Percentiles rank a stretch among this genome's conserved stretches.
These are phyloP conservation scores for Archaeoteleia sp. DNA, from an alignment of 2,888 invertebrate genomes.

Conservation along the genomic window DNA sequence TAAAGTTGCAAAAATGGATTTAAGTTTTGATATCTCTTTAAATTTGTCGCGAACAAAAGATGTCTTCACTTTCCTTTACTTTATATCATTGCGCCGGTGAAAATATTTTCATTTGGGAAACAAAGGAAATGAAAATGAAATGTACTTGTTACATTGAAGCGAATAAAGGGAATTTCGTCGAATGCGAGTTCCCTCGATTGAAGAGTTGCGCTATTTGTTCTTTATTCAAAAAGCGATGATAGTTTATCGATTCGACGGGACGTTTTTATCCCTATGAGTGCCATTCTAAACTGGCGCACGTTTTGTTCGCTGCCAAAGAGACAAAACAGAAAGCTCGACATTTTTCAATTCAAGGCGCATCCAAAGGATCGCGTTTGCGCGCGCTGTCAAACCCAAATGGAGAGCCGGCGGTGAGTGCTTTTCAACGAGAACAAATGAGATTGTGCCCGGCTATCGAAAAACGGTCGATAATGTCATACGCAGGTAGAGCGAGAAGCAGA, in stretches of 20 bases:
- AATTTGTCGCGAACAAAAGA: no score
- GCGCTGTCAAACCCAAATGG: slow-evolving; percentile 46
- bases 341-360: slow-evolving; percentile 43
- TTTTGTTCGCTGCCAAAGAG: slow-evolving; percentile 31
- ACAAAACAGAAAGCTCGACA: slow-evolving; percentile 29
- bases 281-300: slow-evolving; percentile 21
- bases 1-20: no score
- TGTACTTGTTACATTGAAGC: no score
- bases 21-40: no score
- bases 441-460: slow-evolving; percentile 55
- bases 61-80: no score
- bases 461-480: slow-evolving; percentile 64
- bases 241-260: slow-evolving; percentile 17
- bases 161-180: no score
- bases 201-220: no score
- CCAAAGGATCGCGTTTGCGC: slow-evolving; percentile 38
- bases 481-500: slow-evolving; percentile 53
- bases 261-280: slow-evolving; percentile 27
- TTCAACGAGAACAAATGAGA: slow-evolving; percentile 55
- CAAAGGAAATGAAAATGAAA: no score
- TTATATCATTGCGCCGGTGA: no score
- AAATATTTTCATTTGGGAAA: no score
- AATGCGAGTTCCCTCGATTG: no score
- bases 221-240: slow-evolving; percentile 4
- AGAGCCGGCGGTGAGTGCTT: slow-evolving; percentile 41